A percentile compares a stretch with the other conserved stretches of the same genome.
Conservation (phyloP, 2,113 vertebrate genomes). For the Sinocyclocheilus anshuiensis region DNA sequence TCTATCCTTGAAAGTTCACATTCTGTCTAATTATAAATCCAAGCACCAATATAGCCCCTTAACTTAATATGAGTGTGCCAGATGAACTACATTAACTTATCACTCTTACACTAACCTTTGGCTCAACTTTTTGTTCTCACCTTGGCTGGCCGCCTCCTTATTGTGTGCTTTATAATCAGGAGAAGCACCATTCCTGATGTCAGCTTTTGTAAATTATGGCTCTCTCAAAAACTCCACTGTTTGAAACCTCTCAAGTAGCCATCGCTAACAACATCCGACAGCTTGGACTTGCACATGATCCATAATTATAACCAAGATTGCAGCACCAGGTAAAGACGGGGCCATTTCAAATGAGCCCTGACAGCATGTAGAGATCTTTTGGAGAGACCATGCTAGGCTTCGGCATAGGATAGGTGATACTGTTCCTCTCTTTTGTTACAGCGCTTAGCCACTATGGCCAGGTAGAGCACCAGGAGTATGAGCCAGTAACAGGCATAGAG, state of each 20-base stretch:
- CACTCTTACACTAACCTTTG: background rate
- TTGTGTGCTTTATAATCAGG: conserved; percentile 30
- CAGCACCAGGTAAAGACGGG: conserved; percentile 57
- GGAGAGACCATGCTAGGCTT: conserved; percentile 74
- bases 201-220: background rate
- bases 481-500: conserved; percentile 97
- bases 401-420: conserved; percentile 82
- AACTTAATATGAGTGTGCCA: background rate
- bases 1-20: background rate
- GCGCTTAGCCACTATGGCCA: conserved; percentile 89
- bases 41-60: background rate
- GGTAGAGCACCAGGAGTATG: conserved; percentile 85
- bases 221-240: background rate
- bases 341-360: conserved; percentile 29
- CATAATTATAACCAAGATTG: background rate
- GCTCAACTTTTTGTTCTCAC: background rate
- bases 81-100: background rate
- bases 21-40: background rate
- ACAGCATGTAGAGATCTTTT: conserved; percentile 18
- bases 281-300: background rate
- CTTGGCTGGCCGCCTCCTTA: background rate
- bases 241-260: conserved; percentile 14
- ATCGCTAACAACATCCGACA: conserved; percentile 5
- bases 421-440: conserved; percentile 92
- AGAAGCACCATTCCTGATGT: conserved; percentile 20